These are phyloP conservation scores for Epistrophella euchroma DNA, from an alignment of 2,888 invertebrate genomes.

Conservation along the genomic window DNA sequence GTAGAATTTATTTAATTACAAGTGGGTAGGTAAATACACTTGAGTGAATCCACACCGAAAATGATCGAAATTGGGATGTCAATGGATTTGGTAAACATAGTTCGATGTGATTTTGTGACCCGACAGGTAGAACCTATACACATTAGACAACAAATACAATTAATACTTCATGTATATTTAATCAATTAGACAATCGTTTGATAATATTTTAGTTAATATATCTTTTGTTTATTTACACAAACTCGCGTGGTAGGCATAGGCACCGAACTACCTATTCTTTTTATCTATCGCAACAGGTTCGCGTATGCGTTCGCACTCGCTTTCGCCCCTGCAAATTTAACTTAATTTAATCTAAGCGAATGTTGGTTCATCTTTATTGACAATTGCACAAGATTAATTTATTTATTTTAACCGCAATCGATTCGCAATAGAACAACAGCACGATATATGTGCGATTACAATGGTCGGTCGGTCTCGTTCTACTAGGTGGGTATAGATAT, in stretches of 20 bases:
- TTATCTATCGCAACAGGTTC: constrained; percentile 73
- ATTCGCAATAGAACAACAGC: constrained; percentile 72
- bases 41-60: constrained; percentile 60
- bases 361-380: constrained; percentile 73
- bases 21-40: constrained; percentile 54
- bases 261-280: constrained; percentile 40
- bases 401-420: constrained; percentile 75
- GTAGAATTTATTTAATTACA: constrained; percentile 64
- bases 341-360: constrained; percentile 70
- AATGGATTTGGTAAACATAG: constrained; percentile 75
- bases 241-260: constrained; percentile 58
- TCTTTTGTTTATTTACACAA: constrained; percentile 75
- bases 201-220: constrained; percentile 68
- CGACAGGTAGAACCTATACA: constrained; percentile 45
- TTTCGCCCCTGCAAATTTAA: constrained; percentile 52
- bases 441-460: constrained; percentile 71
- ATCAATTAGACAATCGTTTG: constrained; percentile 71
- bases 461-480: constrained; percentile 59
- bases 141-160: constrained; percentile 65
- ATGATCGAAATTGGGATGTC: constrained; percentile 70
- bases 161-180: constrained; percentile 55
- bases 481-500: constrained; percentile 49
- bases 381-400: constrained; percentile 75
- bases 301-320: constrained; percentile 43
- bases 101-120: constrained; percentile 55